Conservation (phyloP, 1,140 invertebrate species). For the Chrysomallon squamiferum region DNA sequence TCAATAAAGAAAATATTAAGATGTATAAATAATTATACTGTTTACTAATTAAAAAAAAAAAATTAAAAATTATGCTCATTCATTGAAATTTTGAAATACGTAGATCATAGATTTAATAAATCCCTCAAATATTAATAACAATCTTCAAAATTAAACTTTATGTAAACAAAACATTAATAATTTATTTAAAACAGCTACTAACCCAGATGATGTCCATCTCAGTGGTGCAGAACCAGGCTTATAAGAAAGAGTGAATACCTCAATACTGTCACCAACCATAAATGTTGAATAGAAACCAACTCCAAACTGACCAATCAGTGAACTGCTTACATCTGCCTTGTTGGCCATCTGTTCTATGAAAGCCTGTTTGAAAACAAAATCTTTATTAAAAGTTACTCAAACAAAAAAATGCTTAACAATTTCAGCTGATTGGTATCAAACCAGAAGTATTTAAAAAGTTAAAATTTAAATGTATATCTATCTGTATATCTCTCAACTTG, state of each 20-base stretch:
- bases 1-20: too few relatives aligned
- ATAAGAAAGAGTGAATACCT: slow-evolving; percentile 81
- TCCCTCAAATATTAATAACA: too few relatives aligned
- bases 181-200: too few relatives aligned
- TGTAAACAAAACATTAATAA: too few relatives aligned
- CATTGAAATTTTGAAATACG: too few relatives aligned
- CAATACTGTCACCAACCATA: slow-evolving; percentile 94
- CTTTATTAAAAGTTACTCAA: neutral
- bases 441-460: neutral
- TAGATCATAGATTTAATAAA: too few relatives aligned
- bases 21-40: too few relatives aligned
- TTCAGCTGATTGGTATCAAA: neutral
- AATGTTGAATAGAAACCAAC: slow-evolving; percentile 98
- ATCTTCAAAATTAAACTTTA: too few relatives aligned
- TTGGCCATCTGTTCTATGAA: slow-evolving; percentile 87
- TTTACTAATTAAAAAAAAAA: too few relatives aligned
- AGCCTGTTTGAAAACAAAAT: slow-evolving; percentile 65
- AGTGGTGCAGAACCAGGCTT: slow-evolving; percentile 71
- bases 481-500: too few relatives aligned
- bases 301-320: slow-evolving; percentile 96
- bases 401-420: neutral
- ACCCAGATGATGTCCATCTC: slow-evolving; percentile 91
- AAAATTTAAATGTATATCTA: neutral
- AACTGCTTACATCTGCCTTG: slow-evolving; percentile 66
- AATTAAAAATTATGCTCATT: too few relatives aligned